A percentile compares a stretch with the other conserved stretches of the same genome.
phyloP scores from a whole-genome alignment of 2,888 invertebrate genomes.

The Stenchaetothrips biformis region DNA sequence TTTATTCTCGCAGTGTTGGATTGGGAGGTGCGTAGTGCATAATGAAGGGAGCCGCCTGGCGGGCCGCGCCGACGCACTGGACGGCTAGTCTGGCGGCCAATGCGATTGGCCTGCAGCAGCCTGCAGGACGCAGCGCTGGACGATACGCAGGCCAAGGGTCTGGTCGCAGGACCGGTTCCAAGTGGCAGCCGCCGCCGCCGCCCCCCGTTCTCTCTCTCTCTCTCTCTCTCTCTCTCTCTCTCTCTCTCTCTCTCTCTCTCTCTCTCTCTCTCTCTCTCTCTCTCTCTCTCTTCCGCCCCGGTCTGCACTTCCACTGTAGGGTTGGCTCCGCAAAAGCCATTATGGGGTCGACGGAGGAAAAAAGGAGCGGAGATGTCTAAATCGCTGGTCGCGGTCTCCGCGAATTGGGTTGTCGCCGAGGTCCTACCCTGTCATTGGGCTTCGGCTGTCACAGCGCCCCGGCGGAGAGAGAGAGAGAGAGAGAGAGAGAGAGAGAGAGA shows the following conservation, averaged over 20 bases:
- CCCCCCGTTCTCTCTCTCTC: constrained; percentile 34
- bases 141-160: no score
- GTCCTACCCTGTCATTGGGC: neutral
- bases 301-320: no score
- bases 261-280: constrained; percentile 35
- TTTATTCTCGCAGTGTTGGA: no score
- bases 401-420: no score
- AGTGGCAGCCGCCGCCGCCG: constrained; percentile 34
- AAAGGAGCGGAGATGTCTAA: constrained; percentile 13
- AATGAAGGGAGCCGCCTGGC: no score
- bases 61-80: no score
- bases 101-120: no score
- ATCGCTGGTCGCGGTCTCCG: neutral
- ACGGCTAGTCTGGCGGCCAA: no score
- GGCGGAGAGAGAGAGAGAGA: constrained; percentile 28
- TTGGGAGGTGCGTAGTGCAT: no score
- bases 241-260: constrained; percentile 34
- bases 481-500: constrained; percentile 26
- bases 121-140: no score
- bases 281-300: constrained; percentile 26
- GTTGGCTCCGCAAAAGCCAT: neutral
- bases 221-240: constrained; percentile 35
- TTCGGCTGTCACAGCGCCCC: neutral
- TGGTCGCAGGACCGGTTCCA: no score
- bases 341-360: no score